Base-by-base conservation (phyloP, 2,888 invertebrate species). In the Vesta saturnalis region DNA sequence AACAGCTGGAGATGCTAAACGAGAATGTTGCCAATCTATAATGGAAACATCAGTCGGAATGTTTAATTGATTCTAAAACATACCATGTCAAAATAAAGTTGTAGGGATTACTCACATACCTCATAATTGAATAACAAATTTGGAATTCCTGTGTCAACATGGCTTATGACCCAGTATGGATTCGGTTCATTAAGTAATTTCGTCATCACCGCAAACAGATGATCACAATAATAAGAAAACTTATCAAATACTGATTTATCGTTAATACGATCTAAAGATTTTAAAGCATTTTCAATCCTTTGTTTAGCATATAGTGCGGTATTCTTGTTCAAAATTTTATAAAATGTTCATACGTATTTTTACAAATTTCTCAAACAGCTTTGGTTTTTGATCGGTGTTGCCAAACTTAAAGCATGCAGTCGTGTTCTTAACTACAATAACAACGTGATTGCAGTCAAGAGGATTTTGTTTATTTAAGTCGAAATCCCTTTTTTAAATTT, bases 61-160 rank as follows among this genome's bases (percentile, higher is more conserved):
- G 4, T 60, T 2, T 6, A 56, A 16, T 21, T 18, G 35, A 12
- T 66, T 57, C 69, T 69, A 43, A 39, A 72, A 69, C 8, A 54
- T 39, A n/a, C n/a, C n/a, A n/a, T n/a, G n/a, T n/a, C n/a, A n/a
- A n/a, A n/a, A n/a, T n/a, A n/a, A n/a, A n/a, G n/a, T n/a, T n/a
- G 19, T 19, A 43, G 16, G 12, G n/a, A n/a, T n/a, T n/a, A n/a
- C n/a, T n/a, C n/a, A n/a, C n/a, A n/a, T 21, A 62, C 64, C 22
- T 39, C 54, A 65, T 76, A 76, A 35, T 74, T 75, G 59, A 76
- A 77, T 18, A 77, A 52, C 21, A 76, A 60, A 60, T 78, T 78
- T 46, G 73, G 71, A 8, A 69, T 62, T 68, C 72, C 73, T 49
- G 71, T 73, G 69, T 77, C 76, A 8, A 74, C 75, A 61, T 77